phyloP scores from a whole-genome alignment of 2,797 vertebrate species.

The Molossus alvarezi region DNA sequence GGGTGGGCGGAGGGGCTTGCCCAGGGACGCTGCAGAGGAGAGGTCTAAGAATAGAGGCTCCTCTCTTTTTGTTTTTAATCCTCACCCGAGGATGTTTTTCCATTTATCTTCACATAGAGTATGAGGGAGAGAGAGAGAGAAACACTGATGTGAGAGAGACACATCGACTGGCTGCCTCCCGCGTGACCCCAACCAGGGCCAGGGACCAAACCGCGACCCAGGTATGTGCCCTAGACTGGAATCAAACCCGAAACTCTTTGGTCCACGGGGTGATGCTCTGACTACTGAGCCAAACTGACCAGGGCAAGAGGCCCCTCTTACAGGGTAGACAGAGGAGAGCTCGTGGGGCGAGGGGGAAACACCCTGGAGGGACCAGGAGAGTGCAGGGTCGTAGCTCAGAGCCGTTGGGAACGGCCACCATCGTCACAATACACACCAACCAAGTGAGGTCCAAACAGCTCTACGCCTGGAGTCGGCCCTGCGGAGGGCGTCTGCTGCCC shows the following conservation, averaged over 20 bases:
- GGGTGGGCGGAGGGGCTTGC: background rate
- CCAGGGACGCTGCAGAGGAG: background rate
- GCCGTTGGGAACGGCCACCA: background rate
- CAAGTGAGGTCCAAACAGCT: fast-evolving
- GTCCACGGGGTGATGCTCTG: no score
- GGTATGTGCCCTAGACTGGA: no score
- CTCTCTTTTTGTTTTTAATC: background rate
- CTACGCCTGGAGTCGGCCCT: background rate
- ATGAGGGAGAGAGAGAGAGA: no score
- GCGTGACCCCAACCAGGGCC: no score
- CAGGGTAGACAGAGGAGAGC: background rate
- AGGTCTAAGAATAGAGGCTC: background rate
- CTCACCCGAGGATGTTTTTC: no score
- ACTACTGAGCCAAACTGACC: no score
- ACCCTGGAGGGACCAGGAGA: background rate
- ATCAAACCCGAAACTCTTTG: no score
- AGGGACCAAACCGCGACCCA: no score
- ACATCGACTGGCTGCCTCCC: no score
- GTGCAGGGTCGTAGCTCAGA: fast-evolving
- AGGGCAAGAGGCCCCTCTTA: background rate
- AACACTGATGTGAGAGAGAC: no score
- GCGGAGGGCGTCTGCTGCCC: background rate
- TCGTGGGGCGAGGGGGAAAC: fast-evolving
- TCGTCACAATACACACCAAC: background rate
- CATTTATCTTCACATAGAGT: no score